A percentile compares a stretch with the other conserved stretches of the same genome.
These are phyloP conservation scores for Hyla sarda DNA, from an alignment of 2,113 vertebrate genomes.

Conservation along the genomic window DNA sequence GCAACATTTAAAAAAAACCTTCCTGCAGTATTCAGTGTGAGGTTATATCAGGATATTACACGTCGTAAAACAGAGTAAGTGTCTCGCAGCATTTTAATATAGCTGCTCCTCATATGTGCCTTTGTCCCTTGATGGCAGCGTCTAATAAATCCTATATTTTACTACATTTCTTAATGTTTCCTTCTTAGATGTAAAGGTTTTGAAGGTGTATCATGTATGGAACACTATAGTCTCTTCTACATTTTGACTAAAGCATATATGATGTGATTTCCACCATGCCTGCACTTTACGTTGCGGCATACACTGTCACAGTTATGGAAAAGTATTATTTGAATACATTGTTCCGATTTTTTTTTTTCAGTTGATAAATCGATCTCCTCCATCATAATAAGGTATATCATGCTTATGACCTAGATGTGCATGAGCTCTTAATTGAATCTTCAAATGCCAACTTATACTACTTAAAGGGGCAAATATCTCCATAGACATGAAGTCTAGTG, in stretches of 20 bases:
- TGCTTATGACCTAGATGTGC: no score
- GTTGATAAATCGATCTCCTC: no score
- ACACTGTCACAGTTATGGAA: not conserved
- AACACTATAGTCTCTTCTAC: not conserved
- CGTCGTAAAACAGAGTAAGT: slow-evolving; percentile 3
- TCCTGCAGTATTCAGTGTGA: not conserved
- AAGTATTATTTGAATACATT: not conserved
- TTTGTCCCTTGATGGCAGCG: slow-evolving; percentile 6
- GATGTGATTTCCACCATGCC: not conserved
- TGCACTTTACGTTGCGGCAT: not conserved
- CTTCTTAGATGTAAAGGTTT: slow-evolving; percentile 11
- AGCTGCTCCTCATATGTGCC: slow-evolving; percentile 10
- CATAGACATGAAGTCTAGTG: no score
- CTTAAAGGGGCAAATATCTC: no score
- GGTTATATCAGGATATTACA: slow-evolving; percentile 24
- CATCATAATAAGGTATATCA: no score
- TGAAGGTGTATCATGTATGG: not conserved
- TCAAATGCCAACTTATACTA: no score
- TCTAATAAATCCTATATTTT: slow-evolving; percentile 15
- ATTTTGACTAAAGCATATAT: not conserved
- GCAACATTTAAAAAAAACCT: not conserved
- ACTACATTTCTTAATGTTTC: slow-evolving; percentile 7
- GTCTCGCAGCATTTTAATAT: slow-evolving; percentile 17
- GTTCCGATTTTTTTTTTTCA: not conserved
- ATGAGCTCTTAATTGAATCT: no score